These are phyloP conservation scores for Lordiphosa stackelbergi DNA, from an alignment of 1,140 invertebrate genomes.

Conservation along the genomic window DNA sequence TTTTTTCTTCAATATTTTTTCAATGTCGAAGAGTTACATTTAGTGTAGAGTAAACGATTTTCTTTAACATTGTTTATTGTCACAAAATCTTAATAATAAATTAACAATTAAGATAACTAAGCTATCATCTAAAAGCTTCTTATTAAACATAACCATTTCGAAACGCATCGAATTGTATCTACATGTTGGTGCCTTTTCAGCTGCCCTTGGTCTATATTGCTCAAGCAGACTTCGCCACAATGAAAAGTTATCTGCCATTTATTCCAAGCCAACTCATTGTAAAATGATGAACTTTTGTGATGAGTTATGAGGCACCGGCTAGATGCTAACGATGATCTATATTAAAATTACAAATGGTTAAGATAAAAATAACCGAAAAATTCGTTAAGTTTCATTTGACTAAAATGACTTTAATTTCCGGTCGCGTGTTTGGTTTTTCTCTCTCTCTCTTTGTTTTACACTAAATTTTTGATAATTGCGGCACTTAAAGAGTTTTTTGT, in stretches of 20 bases:
- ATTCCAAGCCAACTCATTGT: too few relatives aligned
- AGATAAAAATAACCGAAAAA: conserved; percentile 37
- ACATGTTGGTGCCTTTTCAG: too few relatives aligned
- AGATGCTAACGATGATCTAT: conserved; percentile 33
- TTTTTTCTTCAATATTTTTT: too few relatives aligned
- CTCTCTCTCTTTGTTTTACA: conserved; percentile 43
- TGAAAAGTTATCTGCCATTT: too few relatives aligned
- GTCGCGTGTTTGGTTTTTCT: conserved; percentile 58
- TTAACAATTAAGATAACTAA: conserved; percentile 38
- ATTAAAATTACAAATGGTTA: conserved; percentile 30
- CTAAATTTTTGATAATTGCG: conserved; percentile 63
- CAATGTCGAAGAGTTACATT: too few relatives aligned
- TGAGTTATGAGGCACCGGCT: too few relatives aligned
- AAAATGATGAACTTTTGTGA: too few relatives aligned
- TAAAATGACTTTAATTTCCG: conserved; percentile 71
- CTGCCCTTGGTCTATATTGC: too few relatives aligned
- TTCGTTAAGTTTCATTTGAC: conserved; percentile 49
- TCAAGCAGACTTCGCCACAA: too few relatives aligned
- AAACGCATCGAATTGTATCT: too few relatives aligned
- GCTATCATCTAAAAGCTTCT: conserved; percentile 32
- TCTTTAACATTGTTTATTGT: too few relatives aligned
- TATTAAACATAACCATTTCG: conserved; percentile 9
- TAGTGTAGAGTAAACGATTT: too few relatives aligned
- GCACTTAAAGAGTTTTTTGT: conserved; percentile 49
- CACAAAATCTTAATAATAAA: conserved; percentile 4